Percentiles rank a stretch among this genome's conserved stretches.
phyloP scores from a whole-genome alignment of 2,888 invertebrate species.

The Euspilapteryx auroguttella region DNA sequence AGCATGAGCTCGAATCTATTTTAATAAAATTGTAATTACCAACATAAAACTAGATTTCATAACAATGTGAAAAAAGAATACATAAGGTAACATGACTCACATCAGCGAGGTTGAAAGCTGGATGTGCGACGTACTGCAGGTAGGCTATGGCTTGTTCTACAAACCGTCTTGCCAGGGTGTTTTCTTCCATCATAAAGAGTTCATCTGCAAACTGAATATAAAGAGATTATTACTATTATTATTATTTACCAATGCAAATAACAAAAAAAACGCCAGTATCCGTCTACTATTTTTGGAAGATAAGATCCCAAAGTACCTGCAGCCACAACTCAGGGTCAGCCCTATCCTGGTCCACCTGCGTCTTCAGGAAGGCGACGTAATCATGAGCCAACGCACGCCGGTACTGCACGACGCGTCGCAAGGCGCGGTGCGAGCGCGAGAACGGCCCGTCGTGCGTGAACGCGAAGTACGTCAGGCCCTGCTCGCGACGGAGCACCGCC shows the following conservation, averaged over 20 bases:
- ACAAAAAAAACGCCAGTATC: too few species aligned
- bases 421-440: slow-evolving; percentile 14
- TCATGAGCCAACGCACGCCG: neutral
- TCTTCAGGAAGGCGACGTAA: slow-evolving; percentile 8
- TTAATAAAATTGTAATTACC: too few species aligned
- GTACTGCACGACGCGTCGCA: slow-evolving; percentile 5
- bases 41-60: too few species aligned
- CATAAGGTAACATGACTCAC: too few species aligned
- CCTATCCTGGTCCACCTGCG: too few species aligned
- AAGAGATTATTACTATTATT: too few species aligned
- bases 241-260: too few species aligned
- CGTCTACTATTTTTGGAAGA: too few species aligned
- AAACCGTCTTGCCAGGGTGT: slow-evolving; percentile 13
- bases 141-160: slow-evolving; percentile 21
- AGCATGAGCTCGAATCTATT: too few species aligned
- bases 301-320: too few species aligned
- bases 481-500: slow-evolving; percentile 13
- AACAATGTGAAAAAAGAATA: too few species aligned
- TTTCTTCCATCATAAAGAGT: slow-evolving; percentile 20
- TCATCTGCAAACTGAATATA: slow-evolving; percentile 21
- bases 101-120: slow-evolving; percentile 20
- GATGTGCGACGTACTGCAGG: slow-evolving; percentile 22
- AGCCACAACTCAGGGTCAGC: too few species aligned
- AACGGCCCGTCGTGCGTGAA: slow-evolving; percentile 19
- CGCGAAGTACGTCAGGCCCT: slow-evolving; percentile 14